phyloP scores from a whole-genome alignment of 2,797 vertebrate species.

The Kryptolebias ocellatus region DNA sequence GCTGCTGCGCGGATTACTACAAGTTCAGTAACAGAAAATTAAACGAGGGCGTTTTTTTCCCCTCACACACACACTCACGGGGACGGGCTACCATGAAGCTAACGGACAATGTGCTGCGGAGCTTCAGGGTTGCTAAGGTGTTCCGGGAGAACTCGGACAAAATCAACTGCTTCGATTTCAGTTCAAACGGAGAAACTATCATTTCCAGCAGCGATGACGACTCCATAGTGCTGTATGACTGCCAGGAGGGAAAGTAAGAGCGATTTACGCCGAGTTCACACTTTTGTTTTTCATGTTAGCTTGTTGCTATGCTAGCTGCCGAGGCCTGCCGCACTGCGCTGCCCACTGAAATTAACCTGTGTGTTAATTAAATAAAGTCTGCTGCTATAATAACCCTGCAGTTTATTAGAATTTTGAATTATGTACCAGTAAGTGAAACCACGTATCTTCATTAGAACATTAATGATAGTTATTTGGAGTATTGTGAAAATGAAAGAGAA shows the following conservation, averaged over 20 bases:
- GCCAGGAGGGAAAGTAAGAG: conserved; percentile 98
- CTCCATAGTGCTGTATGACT: conserved; percentile 96
- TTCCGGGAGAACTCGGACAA: conserved; percentile 98
- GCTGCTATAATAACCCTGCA: neutral
- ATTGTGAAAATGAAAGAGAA: too few species aligned
- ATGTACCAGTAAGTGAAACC: neutral
- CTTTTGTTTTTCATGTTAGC: conserved; percentile 30
- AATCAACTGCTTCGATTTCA: conserved; percentile 99
- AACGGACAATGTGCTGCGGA: conserved; percentile 98
- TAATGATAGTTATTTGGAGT: too few species aligned
- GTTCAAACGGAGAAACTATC: conserved; percentile 96
- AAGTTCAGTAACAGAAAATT: conserved; percentile 5
- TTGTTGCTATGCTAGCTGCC: conserved; percentile 51
- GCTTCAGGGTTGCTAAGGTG: conserved; percentile 98
- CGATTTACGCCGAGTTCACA: neutral
- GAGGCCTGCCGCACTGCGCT: conserved; percentile 63
- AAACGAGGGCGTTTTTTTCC: conserved; percentile 55
- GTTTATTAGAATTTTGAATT: neutral
- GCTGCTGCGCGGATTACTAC: neutral
- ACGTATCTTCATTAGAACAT: too few species aligned
- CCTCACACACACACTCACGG: conserved; percentile 36
- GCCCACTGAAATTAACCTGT: neutral
- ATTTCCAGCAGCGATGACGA: conserved; percentile 99
- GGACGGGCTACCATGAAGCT: conserved; percentile 91
- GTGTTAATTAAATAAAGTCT: neutral